Evolutionary conservation across 2,113 vertebrate species (phyloP), one percentile per base, ranked within the genome.

Genomic region (Siphamia tubifer): DNA sequence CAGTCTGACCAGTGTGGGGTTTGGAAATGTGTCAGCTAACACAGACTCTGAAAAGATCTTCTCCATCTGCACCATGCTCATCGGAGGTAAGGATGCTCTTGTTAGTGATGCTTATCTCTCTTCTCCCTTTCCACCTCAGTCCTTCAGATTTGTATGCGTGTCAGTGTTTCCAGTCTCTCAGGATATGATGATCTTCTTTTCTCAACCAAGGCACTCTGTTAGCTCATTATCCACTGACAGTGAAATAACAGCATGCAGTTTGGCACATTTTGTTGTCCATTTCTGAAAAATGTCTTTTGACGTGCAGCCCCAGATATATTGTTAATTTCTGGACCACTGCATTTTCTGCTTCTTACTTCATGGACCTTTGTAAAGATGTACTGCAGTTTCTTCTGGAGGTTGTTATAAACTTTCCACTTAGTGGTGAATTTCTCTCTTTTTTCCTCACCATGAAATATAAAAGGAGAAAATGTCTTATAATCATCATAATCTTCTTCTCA

Each of bases 11-110:
- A 94, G 93, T 2, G 93, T 94, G 44, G 93, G 93, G 1, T 94
- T 94, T 24, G 93, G 93, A 28, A 94, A 94, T 4, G 93, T 94
- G 30, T 94, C 93, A 0, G 93, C 93, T 42, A 94, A 94, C 88
- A 94, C 93, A 0, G 93, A 94, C 84, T 92, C 92, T 0, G 93
- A 94, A 85, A 94, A 94, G 82, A 94, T 94, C 77, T 94, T 94
- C 82, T 94, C 93, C 72, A 94, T 94, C 71, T 94, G 93, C 87
- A 94, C 93, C 55, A 94, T 94, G 93, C 87, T 94, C 38, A 92
- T 94, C 17, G 93, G 93, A 87, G 93, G 93, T 94, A 56, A 85
- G 89, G 27, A 1, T 1, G 8, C 15, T 28, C 8, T 2, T 4
- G 3, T 27, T 15, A 20, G 9, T 42, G 19, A 42, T 20, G 19